Evolutionary conservation across 2,797 vertebrate species (phyloP), one percentile per base, ranked within the genome.

Genomic region (Chaetodon trifasciatus): DNA sequence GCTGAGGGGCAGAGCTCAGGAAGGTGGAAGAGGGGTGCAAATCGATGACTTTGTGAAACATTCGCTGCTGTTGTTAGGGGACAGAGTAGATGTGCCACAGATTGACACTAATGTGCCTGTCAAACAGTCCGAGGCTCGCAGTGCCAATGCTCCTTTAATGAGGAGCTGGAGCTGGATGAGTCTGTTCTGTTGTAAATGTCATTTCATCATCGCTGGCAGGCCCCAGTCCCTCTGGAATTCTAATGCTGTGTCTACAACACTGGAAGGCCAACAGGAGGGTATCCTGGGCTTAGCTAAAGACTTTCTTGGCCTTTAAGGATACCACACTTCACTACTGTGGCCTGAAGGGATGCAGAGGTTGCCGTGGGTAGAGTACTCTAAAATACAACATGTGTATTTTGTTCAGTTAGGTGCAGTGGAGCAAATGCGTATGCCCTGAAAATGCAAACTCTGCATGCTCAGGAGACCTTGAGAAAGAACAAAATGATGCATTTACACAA

Each of bases 131-230:
- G 60, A 74, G 60, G 28, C 67, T 50, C 52, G 47, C 24, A 11
- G 52, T 64, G 50, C 68, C 76, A 56, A 5, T 78, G 47, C 52
- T 73, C 60, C 47, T 81, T 77, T 87, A 89, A 90, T 87, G 63
- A 89, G 86, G 40, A 88, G 67, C 69, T 81, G 76, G 12, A 88
- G 79, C 75, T 46, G 74, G 84, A 85, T 61, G 78, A 75, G 74
- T 63, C 56, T 60, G 69, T 74, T 68, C 72, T 62, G 67, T 84
- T 85, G 55, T 87, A 92, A 93, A 92, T 93, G 88, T 90, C 90
- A 90, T 74, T 87, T 87, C 74, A 85, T 88, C 74, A 76, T 78
- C 11, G 40, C 73, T 79, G 74, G 74, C 82, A 69, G 79, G 66
- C 71, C 40, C 35, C 5, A 8, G 55, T 61, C 81, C 65, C 76